Base-by-base conservation (phyloP, 2,888 invertebrate species). In the Nymphalis urticae region DNA sequence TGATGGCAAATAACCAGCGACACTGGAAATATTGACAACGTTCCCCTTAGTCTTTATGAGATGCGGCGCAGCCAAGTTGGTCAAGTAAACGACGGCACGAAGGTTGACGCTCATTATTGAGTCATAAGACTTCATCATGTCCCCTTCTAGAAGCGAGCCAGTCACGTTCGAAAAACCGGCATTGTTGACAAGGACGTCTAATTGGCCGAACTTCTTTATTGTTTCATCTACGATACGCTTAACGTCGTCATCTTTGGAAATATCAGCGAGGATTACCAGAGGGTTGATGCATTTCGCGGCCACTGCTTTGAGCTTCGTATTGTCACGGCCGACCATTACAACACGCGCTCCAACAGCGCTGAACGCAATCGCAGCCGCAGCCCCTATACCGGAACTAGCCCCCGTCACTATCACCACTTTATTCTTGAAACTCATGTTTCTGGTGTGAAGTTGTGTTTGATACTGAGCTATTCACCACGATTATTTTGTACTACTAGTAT, bases 131-230 rank as follows among this genome's bases (percentile, higher is more conserved):
- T 76, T 50, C 48, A 83, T 21, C 0, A 80, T 59, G 9, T 75
- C 72, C 0, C 76, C 75, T 8, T 73, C 69, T 0, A 69, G 27
- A 9, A 83, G 61, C 1, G 62, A 56, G 1, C 72, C 77, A 19
- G 21, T 17, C 7, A n/a, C n/a, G 1, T 16, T 17, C 19, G 17
- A 27, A 13, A 47, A 53, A 2, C 81, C 82, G 9, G 81, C 80
- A 53, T 81, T 82, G 73, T 82, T 82, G 0, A 82, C 72, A 0
- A 82, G 69, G 1, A 82, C 72, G 48, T 82, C 81, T 0, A 82
- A 56, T 58, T 75, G 77, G 0, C 77, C 79, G 42, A 76, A 81
- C 19, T 67, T 74, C 0, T 75, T 60, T 0, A 79, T 6, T 0
- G 79, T 78, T 10, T 73, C 64, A 0, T 75, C 66, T 0, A 82